phyloP scores from a whole-genome alignment of 2,888 invertebrate species.

The Copidosoma aretas region DNA sequence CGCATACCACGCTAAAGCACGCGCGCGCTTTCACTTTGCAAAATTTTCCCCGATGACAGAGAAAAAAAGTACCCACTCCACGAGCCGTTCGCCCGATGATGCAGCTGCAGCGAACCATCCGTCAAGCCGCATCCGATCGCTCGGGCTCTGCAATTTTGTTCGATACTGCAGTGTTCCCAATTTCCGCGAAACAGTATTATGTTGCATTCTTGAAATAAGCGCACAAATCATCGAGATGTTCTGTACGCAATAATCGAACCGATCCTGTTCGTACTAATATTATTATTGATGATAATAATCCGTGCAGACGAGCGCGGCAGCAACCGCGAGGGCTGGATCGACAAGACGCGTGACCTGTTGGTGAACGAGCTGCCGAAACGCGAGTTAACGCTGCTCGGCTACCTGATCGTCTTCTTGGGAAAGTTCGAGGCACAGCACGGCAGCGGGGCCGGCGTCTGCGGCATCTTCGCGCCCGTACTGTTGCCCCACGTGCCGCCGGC shows the following conservation, averaged over 20 bases:
- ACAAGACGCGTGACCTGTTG: conserved; percentile 55
- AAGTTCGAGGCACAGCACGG: conserved; percentile 58
- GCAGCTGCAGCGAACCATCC: not conserved
- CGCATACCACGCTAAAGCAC: not conserved
- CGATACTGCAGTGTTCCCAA: too few relatives aligned
- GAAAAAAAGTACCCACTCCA: not conserved
- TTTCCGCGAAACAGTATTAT: too few relatives aligned
- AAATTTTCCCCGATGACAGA: not conserved
- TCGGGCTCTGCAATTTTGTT: too few relatives aligned
- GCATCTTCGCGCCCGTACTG: conserved; percentile 59
- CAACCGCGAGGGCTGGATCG: conserved; percentile 55
- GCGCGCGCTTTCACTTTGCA: conserved; percentile 9
- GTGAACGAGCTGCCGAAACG: conserved; percentile 51
- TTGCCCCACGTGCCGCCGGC: conserved; percentile 60
- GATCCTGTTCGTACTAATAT: conserved; percentile 1
- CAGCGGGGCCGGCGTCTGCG: conserved; percentile 56
- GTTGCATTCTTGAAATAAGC: too few relatives aligned
- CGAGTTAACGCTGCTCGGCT: conserved; percentile 57
- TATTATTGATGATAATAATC: too few relatives aligned
- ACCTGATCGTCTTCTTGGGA: conserved; percentile 57
- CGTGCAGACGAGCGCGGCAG: conserved; percentile 52
- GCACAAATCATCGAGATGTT: too few relatives aligned
- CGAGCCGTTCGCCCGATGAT: not conserved
- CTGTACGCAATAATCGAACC: too few relatives aligned
- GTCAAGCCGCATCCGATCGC: not conserved